These are phyloP conservation scores for Rhineura floridana DNA, from an alignment of 2,113 vertebrate species.

Conservation along the genomic window DNA sequence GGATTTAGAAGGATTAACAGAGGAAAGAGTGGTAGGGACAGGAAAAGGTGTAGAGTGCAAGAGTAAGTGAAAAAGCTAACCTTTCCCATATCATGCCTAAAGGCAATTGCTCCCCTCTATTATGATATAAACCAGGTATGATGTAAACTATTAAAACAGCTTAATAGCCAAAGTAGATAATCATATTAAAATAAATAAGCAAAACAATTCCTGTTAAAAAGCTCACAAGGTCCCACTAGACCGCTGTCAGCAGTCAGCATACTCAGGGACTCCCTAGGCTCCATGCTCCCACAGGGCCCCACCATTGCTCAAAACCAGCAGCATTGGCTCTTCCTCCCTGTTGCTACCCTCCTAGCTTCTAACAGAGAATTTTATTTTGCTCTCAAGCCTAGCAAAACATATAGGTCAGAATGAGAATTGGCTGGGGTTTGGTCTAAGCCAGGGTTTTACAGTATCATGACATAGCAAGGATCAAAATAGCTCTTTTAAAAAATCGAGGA, in stretches of 20 bases:
- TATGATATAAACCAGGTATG: too few relatives aligned
- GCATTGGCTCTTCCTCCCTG: background rate
- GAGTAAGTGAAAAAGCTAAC: background rate
- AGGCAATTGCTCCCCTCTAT: background rate
- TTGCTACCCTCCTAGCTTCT: too few relatives aligned
- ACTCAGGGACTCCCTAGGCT: too few relatives aligned
- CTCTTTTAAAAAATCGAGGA: too few relatives aligned
- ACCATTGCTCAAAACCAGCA: background rate
- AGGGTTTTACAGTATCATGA: too few relatives aligned
- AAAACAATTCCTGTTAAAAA: constrained; percentile 1
- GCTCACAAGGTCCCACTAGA: background rate
- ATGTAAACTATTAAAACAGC: background rate
- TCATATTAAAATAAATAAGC: constrained; percentile 4
- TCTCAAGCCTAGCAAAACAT: too few relatives aligned
- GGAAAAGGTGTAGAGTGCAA: too few relatives aligned
- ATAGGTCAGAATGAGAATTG: too few relatives aligned
- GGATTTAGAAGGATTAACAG: background rate
- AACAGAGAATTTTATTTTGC: too few relatives aligned
- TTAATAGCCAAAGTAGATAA: background rate
- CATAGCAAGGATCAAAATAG: too few relatives aligned
- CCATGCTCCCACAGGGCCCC: too few relatives aligned
- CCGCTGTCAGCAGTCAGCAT: background rate
- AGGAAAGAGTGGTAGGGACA: background rate
- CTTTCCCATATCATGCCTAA: background rate
- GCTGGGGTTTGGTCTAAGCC: too few relatives aligned